phyloP scores from a whole-genome alignment of 2,113 vertebrate species.

The Dromaius novaehollandiae region DNA sequence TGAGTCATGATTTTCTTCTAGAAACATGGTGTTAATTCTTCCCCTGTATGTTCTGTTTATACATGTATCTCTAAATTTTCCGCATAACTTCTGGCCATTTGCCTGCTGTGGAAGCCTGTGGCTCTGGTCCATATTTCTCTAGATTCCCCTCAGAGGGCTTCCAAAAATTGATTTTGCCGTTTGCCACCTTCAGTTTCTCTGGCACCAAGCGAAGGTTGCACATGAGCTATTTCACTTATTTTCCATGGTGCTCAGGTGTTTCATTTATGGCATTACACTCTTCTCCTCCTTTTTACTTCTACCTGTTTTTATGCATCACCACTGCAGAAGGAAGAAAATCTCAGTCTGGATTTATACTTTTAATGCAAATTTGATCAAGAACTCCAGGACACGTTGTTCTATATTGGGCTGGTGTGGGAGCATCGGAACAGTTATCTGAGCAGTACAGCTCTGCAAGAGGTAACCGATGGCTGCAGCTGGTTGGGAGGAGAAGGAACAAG shows the following conservation, averaged over 20 bases:
- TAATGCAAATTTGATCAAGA: not conserved
- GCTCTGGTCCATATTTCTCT: not conserved
- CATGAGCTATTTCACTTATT: not conserved
- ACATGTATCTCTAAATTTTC: not conserved
- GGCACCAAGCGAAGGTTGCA: not conserved
- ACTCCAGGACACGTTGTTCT: not conserved
- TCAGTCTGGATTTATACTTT: not conserved
- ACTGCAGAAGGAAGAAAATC: not conserved
- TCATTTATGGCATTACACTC: not conserved
- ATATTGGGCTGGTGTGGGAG: not conserved
- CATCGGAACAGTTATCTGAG: not conserved
- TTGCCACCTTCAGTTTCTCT: not conserved
- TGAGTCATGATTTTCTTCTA: not conserved
- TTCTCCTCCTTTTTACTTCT: not conserved
- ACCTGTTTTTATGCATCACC: not conserved
- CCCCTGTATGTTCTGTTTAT: slow-evolving; percentile 11
- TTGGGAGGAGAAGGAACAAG: not conserved
- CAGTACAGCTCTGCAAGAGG: not conserved
- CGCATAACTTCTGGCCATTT: not conserved
- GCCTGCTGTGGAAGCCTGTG: not conserved
- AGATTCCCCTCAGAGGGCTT: not conserved
- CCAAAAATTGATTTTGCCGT: not conserved
- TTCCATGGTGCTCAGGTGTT: not conserved
- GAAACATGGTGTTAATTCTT: slow-evolving; percentile 4
- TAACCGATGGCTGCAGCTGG: not conserved